phyloP scores from a whole-genome alignment of 2,113 vertebrate species.

The Castor canadensis region DNA sequence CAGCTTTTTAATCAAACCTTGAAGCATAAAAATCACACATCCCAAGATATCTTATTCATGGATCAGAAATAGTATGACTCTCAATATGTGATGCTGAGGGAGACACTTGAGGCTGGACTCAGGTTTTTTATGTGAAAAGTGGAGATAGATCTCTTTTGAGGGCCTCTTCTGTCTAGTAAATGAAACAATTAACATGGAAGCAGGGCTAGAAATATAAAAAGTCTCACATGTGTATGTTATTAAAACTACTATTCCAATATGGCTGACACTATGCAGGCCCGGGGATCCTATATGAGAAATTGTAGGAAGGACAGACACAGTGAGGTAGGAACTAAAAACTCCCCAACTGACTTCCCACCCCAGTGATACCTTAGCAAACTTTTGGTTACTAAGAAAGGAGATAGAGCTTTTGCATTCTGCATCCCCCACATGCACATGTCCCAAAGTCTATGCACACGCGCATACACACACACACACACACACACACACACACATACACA shows the following conservation, averaged over 20 bases:
- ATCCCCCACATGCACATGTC: too few relatives aligned
- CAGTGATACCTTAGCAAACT: background rate
- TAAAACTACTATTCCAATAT: conserved; percentile 48
- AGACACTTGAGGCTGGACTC: background rate
- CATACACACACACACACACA: background rate
- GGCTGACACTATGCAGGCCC: background rate
- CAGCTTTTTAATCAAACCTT: background rate
- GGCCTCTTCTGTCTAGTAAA: background rate
- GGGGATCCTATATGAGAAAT: background rate
- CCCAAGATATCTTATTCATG: background rate
- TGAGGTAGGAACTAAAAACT: background rate
- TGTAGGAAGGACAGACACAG: background rate
- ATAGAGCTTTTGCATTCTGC: background rate
- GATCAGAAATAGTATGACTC: background rate
- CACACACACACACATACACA: background rate
- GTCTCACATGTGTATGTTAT: conserved; percentile 1
- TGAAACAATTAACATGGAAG: conserved; percentile 6
- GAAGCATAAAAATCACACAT: background rate
- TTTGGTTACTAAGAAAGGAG: background rate
- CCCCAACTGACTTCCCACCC: background rate
- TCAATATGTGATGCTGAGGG: background rate
- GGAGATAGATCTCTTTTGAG: background rate
- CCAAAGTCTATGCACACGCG: too few relatives aligned
- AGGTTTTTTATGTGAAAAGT: background rate
- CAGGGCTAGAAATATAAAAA: background rate